Evolutionary conservation across 2,113 vertebrate genomes (phyloP).

Genomic region (Bos javanicus): DNA sequence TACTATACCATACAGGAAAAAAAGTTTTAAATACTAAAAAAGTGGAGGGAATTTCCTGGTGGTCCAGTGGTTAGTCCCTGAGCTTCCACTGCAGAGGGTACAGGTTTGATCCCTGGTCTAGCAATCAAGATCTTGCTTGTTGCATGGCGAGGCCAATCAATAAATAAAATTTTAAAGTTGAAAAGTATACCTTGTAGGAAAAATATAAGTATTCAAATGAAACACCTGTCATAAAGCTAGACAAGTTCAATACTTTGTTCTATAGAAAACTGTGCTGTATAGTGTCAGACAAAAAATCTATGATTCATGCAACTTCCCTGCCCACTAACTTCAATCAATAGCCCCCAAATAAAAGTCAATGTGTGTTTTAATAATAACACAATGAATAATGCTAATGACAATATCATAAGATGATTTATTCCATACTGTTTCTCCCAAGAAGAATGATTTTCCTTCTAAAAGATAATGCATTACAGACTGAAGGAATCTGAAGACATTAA

Average conservation of each 20-base stretch:
- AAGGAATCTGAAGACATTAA: not conserved
- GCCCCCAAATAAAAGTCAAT: constrained; percentile 61
- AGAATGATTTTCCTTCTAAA: constrained; percentile 11
- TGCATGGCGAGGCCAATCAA: not conserved
- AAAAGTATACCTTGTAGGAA: constrained; percentile 27
- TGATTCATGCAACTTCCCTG: constrained; percentile 50
- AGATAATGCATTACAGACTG: not conserved
- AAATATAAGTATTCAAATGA: constrained; percentile 55
- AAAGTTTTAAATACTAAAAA: constrained; percentile 41
- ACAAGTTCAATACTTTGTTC: constrained; percentile 56
- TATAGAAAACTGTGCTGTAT: constrained; percentile 16
- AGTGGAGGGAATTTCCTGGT: not conserved
- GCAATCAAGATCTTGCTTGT: not conserved
- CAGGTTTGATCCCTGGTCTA: not conserved
- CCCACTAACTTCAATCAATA: constrained; percentile 59
- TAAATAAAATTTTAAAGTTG: not conserved
- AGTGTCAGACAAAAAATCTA: constrained; percentile 45
- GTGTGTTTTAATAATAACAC: constrained; percentile 69
- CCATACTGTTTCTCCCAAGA: not conserved
- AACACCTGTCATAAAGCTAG: constrained; percentile 55
- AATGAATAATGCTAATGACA: constrained; percentile 55
- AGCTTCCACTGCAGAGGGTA: not conserved
- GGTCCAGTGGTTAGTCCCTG: not conserved
- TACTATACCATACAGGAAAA: rapidly evolving
- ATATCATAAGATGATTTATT: not conserved